Conservation (phyloP, 1,140 invertebrate species). For the Acromyrmex echinatior region DNA sequence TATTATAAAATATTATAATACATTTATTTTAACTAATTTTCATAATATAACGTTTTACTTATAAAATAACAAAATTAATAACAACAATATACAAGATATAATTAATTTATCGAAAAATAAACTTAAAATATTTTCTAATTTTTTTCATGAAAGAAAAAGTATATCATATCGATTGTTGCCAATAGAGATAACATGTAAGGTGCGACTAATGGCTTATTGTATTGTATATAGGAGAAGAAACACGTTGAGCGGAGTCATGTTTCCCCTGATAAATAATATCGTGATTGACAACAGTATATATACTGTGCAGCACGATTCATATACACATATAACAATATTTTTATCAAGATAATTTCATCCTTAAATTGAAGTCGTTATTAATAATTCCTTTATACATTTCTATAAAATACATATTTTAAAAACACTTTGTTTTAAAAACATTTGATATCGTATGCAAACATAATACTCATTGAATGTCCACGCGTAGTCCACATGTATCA, state of each 20-base stretch:
- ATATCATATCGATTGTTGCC: neutral
- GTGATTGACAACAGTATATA: neutral
- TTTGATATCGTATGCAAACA: neutral
- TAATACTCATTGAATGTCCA: neutral
- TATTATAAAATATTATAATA: neutral
- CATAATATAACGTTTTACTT: neutral
- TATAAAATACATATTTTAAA: neutral
- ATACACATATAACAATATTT: neutral
- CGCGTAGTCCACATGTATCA: neutral
- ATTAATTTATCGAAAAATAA: neutral
- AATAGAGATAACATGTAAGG: neutral
- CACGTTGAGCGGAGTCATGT: neutral
- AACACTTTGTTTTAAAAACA: neutral
- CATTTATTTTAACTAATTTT: neutral
- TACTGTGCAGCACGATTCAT: neutral
- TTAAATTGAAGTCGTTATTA: neutral
- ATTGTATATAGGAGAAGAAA: neutral
- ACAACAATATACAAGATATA: neutral
- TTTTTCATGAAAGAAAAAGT: neutral
- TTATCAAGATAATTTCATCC: constrained; percentile 1
- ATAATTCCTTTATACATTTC: constrained; percentile 2
- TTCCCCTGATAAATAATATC: constrained; percentile 26
- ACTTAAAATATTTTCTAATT: neutral
- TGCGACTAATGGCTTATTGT: constrained; percentile 16
- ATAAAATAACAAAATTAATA: neutral